Evolutionary conservation across 2,888 invertebrate species (phyloP), one percentile per base, ranked within the genome.

Genomic region (Melanophora roralis): DNA sequence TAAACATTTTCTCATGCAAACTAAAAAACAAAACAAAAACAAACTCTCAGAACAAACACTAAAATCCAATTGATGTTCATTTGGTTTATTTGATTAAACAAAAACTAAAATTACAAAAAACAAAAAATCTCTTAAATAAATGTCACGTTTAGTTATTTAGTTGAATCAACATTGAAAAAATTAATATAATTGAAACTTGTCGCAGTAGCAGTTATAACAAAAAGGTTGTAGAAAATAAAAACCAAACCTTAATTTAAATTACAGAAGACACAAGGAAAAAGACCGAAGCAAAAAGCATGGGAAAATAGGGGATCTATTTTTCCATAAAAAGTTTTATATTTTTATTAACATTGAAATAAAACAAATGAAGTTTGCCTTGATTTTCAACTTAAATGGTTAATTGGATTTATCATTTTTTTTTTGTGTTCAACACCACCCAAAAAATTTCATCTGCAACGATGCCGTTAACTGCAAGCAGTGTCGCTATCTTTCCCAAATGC

Each of bases 101-200:
- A 45, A 43, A 59, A 47, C 14, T 55, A 34, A 3, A 8, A 14
- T 16, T 43, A 43, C 19, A 9, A 14, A 47, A 8, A 59, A 40
- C 2, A 16, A 43, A 43, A 14, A 43, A 43, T 27, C n/a, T 32
- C 32, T 21, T 59, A 64, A 74, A 75, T 76, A 68, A 76, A 80
- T 80, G 76, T 80, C 79, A 80, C 79, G 79, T 80, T 76, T 51
- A 49, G 55, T 68, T 72, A 80, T 80, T 80, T 62, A 75, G 75
- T 76, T 76, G 76, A 72, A 72, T 80, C 75, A 80, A 80, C 72
- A 76, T 76, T 76, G 79, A 62, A 71, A 75, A 49, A 12, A 71
- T 71, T 64, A 73, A 68, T 57, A 53, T 68, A 80, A 80, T 76
- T 76, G 49, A 68, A 80, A 67, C n/a, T 67, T 69, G 43, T 45